phyloP scores from a whole-genome alignment of 2,797 vertebrate genomes.

The Sebastolobus altivelis region DNA sequence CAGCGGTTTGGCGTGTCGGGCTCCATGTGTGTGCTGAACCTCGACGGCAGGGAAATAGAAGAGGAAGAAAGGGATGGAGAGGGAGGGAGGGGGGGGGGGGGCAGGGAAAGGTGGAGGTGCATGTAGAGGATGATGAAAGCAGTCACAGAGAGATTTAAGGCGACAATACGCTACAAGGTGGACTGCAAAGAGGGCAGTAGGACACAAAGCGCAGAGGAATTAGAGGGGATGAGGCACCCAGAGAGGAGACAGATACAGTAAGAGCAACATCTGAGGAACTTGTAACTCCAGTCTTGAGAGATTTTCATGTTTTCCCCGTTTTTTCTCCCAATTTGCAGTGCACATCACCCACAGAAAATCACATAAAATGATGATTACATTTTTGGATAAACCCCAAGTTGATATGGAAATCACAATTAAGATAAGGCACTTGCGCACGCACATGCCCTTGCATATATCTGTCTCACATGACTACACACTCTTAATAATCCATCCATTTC shows the following conservation, averaged over 20 bases:
- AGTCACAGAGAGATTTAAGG: conserved; percentile 46
- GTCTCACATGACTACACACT: conserved; percentile 30
- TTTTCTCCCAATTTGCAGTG: background rate
- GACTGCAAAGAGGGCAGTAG: conserved; percentile 22
- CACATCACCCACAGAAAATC: background rate
- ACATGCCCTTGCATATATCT: conserved; percentile 20
- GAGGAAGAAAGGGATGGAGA: background rate
- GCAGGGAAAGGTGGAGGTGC: conserved; percentile 18
- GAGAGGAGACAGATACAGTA: background rate
- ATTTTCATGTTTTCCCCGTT: background rate
- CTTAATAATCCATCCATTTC: conserved; percentile 42
- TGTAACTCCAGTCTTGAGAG: background rate
- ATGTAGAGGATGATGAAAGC: conserved; percentile 35
- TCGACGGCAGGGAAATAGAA: background rate
- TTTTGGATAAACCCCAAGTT: conserved; percentile 28
- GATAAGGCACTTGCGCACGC: conserved; percentile 36
- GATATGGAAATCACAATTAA: conserved; percentile 47
- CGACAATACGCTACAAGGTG: conserved; percentile 8
- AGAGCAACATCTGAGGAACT: background rate
- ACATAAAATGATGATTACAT: conserved; percentile 28
- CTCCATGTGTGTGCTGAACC: conserved; percentile 41
- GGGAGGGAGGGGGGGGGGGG: too few relatives aligned
- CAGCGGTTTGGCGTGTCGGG: conserved; percentile 36
- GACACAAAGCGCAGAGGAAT: conserved; percentile 1
- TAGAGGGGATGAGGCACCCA: conserved; percentile 7